Base-by-base conservation (phyloP, 2,113 vertebrate genomes). In the Eudyptes chrysolophus region DNA sequence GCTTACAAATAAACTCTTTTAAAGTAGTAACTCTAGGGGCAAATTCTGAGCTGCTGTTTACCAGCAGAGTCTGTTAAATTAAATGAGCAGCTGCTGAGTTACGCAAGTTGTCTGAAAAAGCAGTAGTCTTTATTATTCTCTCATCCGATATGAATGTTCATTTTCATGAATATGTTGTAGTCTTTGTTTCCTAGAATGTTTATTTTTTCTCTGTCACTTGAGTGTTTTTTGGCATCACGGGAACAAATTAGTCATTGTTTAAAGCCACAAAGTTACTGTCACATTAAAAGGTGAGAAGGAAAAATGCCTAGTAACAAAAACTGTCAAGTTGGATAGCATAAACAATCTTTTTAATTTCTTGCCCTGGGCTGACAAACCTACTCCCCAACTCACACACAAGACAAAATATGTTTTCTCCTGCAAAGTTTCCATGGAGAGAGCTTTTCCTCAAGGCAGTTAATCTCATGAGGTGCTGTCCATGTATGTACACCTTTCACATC, bases 281-380 rank as follows among this genome's bases (percentile, higher is more conserved):
- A 19, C 20, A 93, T 52, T 95, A 65, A 94, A 88, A 96, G 80
- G 60, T 92, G 61, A 83, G 93, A 69, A 44, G 69, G 61, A 92
- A 64, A 93, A 81, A 70, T 74, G 52, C 81, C 44, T 83, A 7
- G 60, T 78, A 87, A 93, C 42, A 57, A 95, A 90, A 65, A 46
- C 38, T 72, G 89, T 82, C 84, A 87, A 78, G 64, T 78, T 81
- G 51, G 77, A 81, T 34, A 52, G 51, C 57, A 21, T 54, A 92
- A 79, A 72, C 82, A 79, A 6, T 83, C 79, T 82, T 93, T 96
- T 92, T 58, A 80, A 91, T 90, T 97, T 66, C 34, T 94, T 96
- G 75, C 87, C 66, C 80, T 74, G 27, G 64, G 93, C 90, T 82
- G 74, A 94, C 72, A 91, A 95, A 93, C 29, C 51, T 70, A 25